A percentile compares a stretch with the other conserved stretches of the same genome.
These are phyloP conservation scores for Autographa gamma DNA, from an alignment of 2,888 invertebrate species.

Conservation along the genomic window DNA sequence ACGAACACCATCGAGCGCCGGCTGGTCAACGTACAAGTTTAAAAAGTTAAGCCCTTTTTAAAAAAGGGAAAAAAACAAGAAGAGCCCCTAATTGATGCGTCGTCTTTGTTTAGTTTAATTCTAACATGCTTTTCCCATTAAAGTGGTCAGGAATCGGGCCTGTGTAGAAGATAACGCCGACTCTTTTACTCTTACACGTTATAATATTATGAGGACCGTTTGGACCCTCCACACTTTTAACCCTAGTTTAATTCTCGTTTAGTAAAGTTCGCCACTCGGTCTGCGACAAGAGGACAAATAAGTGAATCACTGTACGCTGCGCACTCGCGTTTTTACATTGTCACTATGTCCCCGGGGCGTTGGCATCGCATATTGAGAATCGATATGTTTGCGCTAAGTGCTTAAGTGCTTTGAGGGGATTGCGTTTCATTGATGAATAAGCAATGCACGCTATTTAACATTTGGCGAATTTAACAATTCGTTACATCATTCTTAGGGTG, in stretches of 20 bases:
- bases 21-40: conserved; percentile 84
- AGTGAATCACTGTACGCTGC: conserved; percentile 78
- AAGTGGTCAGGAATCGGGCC: conserved; percentile 87
- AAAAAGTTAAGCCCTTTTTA: conserved; percentile 85
- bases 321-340: conserved; percentile 84
- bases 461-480: conserved; percentile 47
- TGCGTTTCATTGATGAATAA: conserved; percentile 83
- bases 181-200: conserved; percentile 88
- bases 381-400: conserved; percentile 88
- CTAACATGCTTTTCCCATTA: conserved; percentile 90
- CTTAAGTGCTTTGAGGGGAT: conserved; percentile 87
- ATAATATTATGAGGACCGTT: conserved; percentile 85
- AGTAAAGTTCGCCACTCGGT: conserved; percentile 67
- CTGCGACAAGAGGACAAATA: conserved; percentile 79
- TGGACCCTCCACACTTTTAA: conserved; percentile 75
- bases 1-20: conserved; percentile 78
- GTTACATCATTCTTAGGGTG: conserved; percentile 22
- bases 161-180: conserved; percentile 85
- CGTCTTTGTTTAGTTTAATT: conserved; percentile 90
- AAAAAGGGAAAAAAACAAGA: conserved; percentile 74
- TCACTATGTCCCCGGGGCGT: conserved; percentile 82
- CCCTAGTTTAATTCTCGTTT: conserved; percentile 80
- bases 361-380: conserved; percentile 80
- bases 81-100: conserved; percentile 88
- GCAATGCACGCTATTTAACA: conserved; percentile 76